Conservation (phyloP, 2,888 invertebrate genomes). For the Pinctada fucata region DNA sequence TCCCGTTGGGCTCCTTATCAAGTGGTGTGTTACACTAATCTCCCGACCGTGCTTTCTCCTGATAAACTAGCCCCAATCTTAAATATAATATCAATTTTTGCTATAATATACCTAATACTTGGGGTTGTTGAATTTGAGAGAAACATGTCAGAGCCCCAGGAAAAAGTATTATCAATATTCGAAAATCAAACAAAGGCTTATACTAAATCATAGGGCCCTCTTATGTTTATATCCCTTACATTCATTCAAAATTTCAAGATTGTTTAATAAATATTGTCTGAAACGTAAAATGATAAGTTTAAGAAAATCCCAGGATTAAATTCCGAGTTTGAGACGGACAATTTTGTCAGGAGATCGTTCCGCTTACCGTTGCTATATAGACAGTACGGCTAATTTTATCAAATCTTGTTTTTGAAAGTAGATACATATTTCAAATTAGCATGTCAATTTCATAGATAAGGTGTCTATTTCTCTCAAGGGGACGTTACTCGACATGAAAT, state of each 20-base stretch:
- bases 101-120: constrained; percentile 20
- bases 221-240: constrained; percentile 21
- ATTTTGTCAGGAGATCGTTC: constrained; percentile 18
- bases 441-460: constrained; percentile 28
- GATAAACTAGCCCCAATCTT: constrained; percentile 27
- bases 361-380: constrained; percentile 23
- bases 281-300: constrained; percentile 28
- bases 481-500: background rate
- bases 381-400: constrained; percentile 1
- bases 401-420: background rate
- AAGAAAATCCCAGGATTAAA: constrained; percentile 12
- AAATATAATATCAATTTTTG: constrained; percentile 33
- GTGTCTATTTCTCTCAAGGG: constrained; percentile 19
- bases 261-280: constrained; percentile 14
- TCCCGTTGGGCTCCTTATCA: background rate
- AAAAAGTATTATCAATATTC: constrained; percentile 37
- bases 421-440: constrained; percentile 37
- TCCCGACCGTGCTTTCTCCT: constrained; percentile 24
- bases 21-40: background rate
- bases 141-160: constrained; percentile 28
- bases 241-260: constrained; percentile 26
- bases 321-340: background rate
- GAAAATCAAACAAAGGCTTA: constrained; percentile 32
- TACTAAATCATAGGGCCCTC: constrained; percentile 31
- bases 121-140: constrained; percentile 28